Conservation (phyloP, 2,113 vertebrate genomes). For the Chaetura pelagica region DNA sequence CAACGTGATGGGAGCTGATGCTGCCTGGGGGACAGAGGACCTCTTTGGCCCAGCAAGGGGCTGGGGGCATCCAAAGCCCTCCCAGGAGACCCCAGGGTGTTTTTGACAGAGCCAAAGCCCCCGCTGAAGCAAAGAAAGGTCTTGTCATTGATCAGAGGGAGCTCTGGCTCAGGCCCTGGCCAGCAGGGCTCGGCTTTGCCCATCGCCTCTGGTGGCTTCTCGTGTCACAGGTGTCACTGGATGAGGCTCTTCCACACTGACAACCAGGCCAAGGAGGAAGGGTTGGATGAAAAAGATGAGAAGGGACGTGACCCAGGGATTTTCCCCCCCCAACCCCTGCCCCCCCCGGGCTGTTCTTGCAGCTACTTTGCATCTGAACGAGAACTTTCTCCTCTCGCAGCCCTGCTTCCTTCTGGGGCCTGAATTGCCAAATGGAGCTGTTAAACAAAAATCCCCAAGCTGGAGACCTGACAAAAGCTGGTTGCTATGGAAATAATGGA, state of each 20-base stretch:
- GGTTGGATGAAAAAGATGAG: background rate
- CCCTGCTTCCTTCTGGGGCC: conserved; percentile 24
- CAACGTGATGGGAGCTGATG: background rate
- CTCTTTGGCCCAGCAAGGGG: background rate
- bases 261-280: background rate
- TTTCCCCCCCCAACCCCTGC: background rate
- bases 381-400: background rate
- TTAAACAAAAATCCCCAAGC: background rate
- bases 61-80: background rate
- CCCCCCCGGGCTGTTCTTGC: background rate
- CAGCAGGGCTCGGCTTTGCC: background rate
- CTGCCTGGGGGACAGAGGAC: background rate
- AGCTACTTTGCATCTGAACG: conserved; percentile 32
- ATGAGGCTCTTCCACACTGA: background rate
- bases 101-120: background rate
- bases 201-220: background rate
- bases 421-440: conserved; percentile 18
- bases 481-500: conserved; percentile 59
- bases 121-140: background rate
- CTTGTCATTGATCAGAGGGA: background rate
- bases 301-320: background rate
- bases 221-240: background rate
- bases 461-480: background rate
- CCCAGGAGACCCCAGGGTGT: background rate
- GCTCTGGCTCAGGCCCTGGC: background rate